phyloP scores from a whole-genome alignment of 2,888 invertebrate species.

The Spialia ferax region DNA sequence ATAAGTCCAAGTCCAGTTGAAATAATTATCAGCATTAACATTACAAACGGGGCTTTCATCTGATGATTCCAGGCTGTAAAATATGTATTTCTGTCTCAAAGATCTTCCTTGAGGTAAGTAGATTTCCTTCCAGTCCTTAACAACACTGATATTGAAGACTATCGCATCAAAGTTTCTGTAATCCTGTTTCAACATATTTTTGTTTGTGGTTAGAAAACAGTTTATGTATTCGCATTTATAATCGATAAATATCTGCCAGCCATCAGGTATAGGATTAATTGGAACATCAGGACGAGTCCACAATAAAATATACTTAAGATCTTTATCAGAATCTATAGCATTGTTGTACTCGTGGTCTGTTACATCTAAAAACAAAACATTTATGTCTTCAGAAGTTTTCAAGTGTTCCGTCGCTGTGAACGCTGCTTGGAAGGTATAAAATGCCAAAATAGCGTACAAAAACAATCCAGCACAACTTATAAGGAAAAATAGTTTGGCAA shows the following conservation, averaged over 20 bases:
- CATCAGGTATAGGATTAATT: constrained; percentile 50
- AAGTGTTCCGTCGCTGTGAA: constrained; percentile 53
- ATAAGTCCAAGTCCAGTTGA: constrained; percentile 82
- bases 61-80: constrained; percentile 64
- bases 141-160: constrained; percentile 60
- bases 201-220: constrained; percentile 69
- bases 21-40: constrained; percentile 60
- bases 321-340: constrained; percentile 45
- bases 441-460: constrained; percentile 64
- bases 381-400: constrained; percentile 46
- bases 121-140: constrained; percentile 51
- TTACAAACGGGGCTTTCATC: constrained; percentile 63
- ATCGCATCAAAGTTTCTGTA: constrained; percentile 69
- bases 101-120: constrained; percentile 58
- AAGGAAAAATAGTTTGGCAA: constrained; percentile 72
- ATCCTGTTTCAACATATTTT: constrained; percentile 53
- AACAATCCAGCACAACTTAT: constrained; percentile 66
- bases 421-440: constrained; percentile 68
- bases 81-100: constrained; percentile 69
- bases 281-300: constrained; percentile 56
- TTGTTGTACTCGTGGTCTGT: constrained; percentile 25
- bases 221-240: constrained; percentile 62
- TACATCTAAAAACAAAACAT: constrained; percentile 40
- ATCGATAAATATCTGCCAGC: constrained; percentile 58
- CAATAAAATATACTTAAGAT: constrained; percentile 65